Conservation (phyloP, 1,140 invertebrate species). For the Drosophila chauvacae region DNA sequence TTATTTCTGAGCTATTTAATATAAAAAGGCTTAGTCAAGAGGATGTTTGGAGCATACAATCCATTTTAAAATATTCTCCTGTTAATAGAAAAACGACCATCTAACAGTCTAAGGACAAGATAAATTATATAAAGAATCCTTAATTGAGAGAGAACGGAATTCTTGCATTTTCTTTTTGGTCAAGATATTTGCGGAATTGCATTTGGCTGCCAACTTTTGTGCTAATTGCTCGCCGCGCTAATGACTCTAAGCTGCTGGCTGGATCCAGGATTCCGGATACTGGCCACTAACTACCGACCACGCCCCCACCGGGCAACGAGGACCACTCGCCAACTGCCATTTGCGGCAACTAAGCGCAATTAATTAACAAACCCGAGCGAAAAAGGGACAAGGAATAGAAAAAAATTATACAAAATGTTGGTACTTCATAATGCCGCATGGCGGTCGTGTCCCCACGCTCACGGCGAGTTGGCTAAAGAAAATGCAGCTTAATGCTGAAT, state of each 20-base stretch:
- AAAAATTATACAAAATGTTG: constrained; percentile 81
- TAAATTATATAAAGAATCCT: constrained; percentile 9
- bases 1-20: no score
- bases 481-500: constrained; percentile 82
- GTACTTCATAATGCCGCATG: constrained; percentile 58
- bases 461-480: constrained; percentile 70
- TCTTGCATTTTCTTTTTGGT: constrained; percentile 10
- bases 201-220: constrained; percentile 43
- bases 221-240: constrained; percentile 59
- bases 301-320: constrained; percentile 31
- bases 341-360: constrained; percentile 75
- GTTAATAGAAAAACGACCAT: not conserved
- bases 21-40: not conserved
- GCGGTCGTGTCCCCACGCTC: constrained; percentile 22
- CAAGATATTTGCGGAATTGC: constrained; percentile 27
- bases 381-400: constrained; percentile 66
- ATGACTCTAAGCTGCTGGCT: constrained; percentile 46
- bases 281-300: constrained; percentile 39
- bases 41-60: no score
- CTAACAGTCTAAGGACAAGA: not conserved
- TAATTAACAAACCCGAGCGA: constrained; percentile 65
- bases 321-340: constrained; percentile 66
- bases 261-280: not conserved
- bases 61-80: not conserved
- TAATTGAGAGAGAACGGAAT: not conserved